Conservation (phyloP, 2,113 vertebrate genomes). For the Xerus inauris region DNA sequence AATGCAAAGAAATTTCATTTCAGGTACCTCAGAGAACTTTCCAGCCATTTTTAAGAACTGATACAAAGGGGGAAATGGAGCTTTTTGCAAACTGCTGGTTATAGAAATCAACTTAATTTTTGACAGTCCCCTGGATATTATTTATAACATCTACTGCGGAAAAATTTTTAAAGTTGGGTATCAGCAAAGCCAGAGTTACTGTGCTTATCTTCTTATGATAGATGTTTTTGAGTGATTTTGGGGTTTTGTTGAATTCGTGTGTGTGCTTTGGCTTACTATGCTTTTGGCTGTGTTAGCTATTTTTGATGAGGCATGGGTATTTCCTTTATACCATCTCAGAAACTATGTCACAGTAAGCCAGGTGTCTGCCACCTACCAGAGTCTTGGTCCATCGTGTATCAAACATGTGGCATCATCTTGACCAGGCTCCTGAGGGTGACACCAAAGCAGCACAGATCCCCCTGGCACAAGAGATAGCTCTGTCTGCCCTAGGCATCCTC, state of each 20-base stretch:
- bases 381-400: neutral
- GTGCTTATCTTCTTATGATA: neutral
- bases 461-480: neutral
- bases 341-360: neutral
- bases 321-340: neutral
- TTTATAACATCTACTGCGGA: neutral
- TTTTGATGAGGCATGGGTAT: neutral
- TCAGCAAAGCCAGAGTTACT: neutral
- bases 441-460: neutral
- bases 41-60: neutral
- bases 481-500: no score
- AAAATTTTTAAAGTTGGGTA: neutral
- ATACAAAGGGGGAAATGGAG: neutral
- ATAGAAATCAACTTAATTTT: conserved; percentile 1
- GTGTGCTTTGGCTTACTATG: neutral
- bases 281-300: neutral
- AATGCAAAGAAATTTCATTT: neutral
- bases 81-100: neutral
- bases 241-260: neutral
- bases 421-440: neutral
- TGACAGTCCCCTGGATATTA: neutral
- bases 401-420: neutral
- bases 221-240: neutral
- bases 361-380: neutral
- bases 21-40: neutral